Evolutionary conservation across 2,113 vertebrate genomes (phyloP), one percentile per base, ranked within the genome.

Genomic region (Murina feae): DNA sequence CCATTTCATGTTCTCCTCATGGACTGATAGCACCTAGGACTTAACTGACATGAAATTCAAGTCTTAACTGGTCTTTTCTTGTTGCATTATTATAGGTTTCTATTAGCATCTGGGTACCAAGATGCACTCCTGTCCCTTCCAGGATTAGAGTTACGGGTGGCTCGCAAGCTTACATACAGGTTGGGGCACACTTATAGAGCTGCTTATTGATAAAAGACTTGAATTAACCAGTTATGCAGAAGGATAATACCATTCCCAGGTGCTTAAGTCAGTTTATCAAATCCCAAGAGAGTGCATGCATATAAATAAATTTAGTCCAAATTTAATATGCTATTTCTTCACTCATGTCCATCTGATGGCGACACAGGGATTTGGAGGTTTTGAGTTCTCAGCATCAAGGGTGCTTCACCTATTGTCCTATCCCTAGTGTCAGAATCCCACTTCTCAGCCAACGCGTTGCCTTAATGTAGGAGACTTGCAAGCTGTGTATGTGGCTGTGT

Each of bases 221-320:
- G 86, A 89, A 51, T 94, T 78, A 89, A 84, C 86, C 80, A 82
- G 35, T 81, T 60, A 51, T 63, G n/a, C 28, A 87, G n/a, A 69
- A 39, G 76, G 71, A 71, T 84, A 84, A 80, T 81, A 32, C 30
- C 20, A 83, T 84, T 72, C 21, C 30, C 63, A 69, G 63, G 39
- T 60, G 47, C 68, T 94, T 42, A 89, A 78, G 47, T 91, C 66
- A 51, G 72, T 81, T 87, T 96, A 78, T 82, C 69, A 88, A 92
- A 91, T 13, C 53, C 39, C 72, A 66, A 44, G 6, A 88, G 7
- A 44, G 23, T 39, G 6, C 37, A 23, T 28, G 12, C 35, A 65
- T 68, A 42, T 63, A 89, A 91, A 44, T 94, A 84, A 75, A 84
- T 37, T 69, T 55, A 81, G 39, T 17, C 58, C 32, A 72, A 14